Conservation (phyloP, 64 coral and sea anemone species). For the Orbicella faveolata region DNA sequence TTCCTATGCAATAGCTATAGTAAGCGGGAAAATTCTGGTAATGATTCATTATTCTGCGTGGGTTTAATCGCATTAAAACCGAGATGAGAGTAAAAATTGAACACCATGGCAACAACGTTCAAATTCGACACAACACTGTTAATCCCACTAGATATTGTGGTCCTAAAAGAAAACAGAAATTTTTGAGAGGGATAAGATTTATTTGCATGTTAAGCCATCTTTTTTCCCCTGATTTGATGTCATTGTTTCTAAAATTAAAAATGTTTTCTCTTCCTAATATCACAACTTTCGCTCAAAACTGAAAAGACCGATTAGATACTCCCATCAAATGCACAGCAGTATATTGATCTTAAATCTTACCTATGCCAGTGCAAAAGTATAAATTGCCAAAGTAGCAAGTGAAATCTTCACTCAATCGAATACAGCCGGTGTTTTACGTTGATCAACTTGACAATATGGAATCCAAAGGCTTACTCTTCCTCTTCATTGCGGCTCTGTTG, state of each 20-base stretch:
- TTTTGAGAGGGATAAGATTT: background rate
- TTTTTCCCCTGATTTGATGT: background rate
- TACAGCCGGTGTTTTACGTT: background rate
- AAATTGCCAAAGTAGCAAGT: background rate
- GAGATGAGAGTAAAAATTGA: too few relatives aligned
- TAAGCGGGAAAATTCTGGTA: too few relatives aligned
- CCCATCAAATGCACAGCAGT: background rate
- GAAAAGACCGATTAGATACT: background rate
- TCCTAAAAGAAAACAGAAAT: too few relatives aligned
- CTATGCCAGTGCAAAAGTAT: background rate
- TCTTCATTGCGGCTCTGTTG: background rate
- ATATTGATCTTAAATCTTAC: background rate
- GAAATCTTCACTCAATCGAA: background rate
- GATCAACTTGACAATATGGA: background rate
- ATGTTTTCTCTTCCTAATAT: background rate
- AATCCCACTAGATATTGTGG: too few relatives aligned
- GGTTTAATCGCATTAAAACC: too few relatives aligned
- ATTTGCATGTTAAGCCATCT: background rate
- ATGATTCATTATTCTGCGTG: too few relatives aligned
- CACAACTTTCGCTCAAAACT: background rate
- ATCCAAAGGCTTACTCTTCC: background rate
- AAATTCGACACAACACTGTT: too few relatives aligned
- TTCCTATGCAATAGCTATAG: too few relatives aligned
- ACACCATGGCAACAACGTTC: too few relatives aligned
- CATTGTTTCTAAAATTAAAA: background rate